Evolutionary conservation across 2,888 invertebrate species (phyloP), one percentile per base, ranked within the genome.

Genomic region (Nasonia oneida): DNA sequence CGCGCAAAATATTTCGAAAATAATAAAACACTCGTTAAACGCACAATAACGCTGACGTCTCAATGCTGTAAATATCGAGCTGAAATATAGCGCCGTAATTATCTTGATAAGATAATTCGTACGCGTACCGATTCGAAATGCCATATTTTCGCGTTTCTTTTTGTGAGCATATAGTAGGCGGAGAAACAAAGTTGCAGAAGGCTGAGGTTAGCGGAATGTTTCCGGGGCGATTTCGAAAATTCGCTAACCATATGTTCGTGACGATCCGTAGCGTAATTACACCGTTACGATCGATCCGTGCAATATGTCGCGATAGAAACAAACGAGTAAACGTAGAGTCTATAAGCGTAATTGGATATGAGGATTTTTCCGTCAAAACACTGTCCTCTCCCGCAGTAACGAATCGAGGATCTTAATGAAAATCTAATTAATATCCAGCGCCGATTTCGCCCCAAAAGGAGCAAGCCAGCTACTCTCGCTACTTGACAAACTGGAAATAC

Each of bases 71-170:
- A 6, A 61, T 47, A 61, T 3, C 2, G 14, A 61, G 18, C 42
- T 15, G 53, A 71, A 71, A 75, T 39, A 70, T 64, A 50, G 67
- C 12, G 50, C 29, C 42, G 39, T 76, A 82, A 75, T 83, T 71
- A 83, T 42, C 70, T 67, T 1, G 70, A 82, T 75, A 82, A 76
- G 50, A 74, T 76, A 57, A 0, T 50, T 12, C 42, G 37, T 39
- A 37, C 4, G 3, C 1, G 15, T 39, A 18, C 29, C 39, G 15
- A 71, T 71, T 39, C n/a, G 39, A 71, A 81, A 53, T 29, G 5
- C 29, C 3, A 50, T 15, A 29, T 29, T 29, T 29, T 3, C 10
- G 14, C 33, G 29, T 14, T 29, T 29, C 15, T 18, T 53, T 57
- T 71, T 37, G 42, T 18, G 5, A 57, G 39, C 29, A 37, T 80